Evolutionary conservation across 2,797 vertebrate genomes (phyloP).

Genomic region (Pangasius djambal): DNA sequence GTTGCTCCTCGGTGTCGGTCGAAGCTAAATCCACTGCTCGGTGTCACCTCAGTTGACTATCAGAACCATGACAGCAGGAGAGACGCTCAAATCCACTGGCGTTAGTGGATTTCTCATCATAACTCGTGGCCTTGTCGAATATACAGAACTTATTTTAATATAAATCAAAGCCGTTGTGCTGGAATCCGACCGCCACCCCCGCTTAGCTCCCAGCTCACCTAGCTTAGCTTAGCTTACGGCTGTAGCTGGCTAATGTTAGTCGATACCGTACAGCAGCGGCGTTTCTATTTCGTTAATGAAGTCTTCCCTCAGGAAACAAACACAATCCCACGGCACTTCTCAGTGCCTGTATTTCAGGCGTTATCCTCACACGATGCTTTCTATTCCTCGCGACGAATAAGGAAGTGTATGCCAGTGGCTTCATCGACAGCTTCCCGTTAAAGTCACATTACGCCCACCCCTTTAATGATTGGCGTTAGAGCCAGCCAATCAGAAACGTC

Average conservation of each 20-base stretch:
- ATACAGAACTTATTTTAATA: not conserved
- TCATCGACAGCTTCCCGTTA: slow-evolving; percentile 7
- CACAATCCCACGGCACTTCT: not conserved
- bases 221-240: slow-evolving; percentile 12
- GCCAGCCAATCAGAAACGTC: not conserved
- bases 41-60: not conserved
- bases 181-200: slow-evolving; percentile 37
- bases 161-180: slow-evolving; percentile 1
- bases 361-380: not conserved
- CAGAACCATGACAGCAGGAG: not conserved
- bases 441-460: slow-evolving; percentile 14
- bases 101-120: not conserved
- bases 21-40: slow-evolving; percentile 18
- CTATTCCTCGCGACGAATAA: slow-evolving; percentile 10
- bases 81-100: not conserved
- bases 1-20: slow-evolving; percentile 11
- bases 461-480: not conserved
- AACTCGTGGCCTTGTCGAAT: not conserved
- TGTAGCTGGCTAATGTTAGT: too few relatives aligned
- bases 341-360: not conserved
- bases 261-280: too few relatives aligned
- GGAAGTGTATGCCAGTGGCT: not conserved
- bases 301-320: not conserved
- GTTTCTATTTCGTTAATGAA: not conserved
- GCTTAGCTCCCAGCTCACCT: slow-evolving; percentile 32